Evolutionary conservation across 2,797 vertebrate species (phyloP).

Genomic region (Remorina albescens): DNA sequence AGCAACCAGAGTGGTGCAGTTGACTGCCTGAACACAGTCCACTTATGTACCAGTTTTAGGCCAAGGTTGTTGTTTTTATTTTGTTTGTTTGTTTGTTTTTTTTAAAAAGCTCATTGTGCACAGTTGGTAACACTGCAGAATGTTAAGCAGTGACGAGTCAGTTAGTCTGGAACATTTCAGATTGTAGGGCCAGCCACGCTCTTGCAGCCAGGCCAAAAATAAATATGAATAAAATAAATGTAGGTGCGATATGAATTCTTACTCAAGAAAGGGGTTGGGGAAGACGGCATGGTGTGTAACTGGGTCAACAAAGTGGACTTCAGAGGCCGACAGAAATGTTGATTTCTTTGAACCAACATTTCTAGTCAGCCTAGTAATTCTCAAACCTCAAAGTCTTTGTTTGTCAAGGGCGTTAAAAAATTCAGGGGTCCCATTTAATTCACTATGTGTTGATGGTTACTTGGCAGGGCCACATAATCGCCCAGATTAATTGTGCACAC

Average conservation of each 20-base stretch:
- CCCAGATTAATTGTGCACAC: background rate
- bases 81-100: too few species aligned
- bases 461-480: background rate
- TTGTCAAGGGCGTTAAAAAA: background rate
- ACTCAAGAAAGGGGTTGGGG: background rate
- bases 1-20: too few species aligned
- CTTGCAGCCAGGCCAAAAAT: background rate
- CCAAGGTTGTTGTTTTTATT: too few species aligned
- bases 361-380: background rate
- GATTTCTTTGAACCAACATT: conserved; percentile 13
- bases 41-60: too few species aligned
- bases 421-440: background rate
- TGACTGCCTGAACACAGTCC: too few species aligned
- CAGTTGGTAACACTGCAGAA: too few species aligned
- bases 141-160: too few species aligned
- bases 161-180: too few species aligned
- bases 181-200: too few species aligned
- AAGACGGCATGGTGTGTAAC: background rate
- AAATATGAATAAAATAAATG: too few species aligned
- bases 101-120: too few species aligned
- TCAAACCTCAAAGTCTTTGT: background rate
- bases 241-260: background rate
- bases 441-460: conserved; percentile 6
- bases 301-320: background rate
- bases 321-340: background rate